A percentile compares a stretch with the other conserved stretches of the same genome.
These are phyloP conservation scores for mouse (Mus musculus) DNA, from an alignment of 2,113 vertebrate genomes.

Conservation along the genomic window DNA sequence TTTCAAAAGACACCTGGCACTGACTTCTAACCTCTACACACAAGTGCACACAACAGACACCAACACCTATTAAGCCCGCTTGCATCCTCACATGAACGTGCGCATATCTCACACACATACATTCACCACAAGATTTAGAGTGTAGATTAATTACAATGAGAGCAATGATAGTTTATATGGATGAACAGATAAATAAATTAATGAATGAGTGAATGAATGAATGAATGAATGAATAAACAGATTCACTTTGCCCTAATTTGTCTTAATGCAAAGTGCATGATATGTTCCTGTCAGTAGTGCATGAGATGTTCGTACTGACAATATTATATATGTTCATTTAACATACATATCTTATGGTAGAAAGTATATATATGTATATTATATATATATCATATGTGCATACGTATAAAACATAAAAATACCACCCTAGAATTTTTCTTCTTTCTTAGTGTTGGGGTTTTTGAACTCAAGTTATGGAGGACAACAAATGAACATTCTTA, in stretches of 20 bases:
- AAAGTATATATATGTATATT: neutral
- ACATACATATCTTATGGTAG: neutral
- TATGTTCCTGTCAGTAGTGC: neutral
- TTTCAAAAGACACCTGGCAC: neutral
- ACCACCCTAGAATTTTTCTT: neutral
- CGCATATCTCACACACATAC: neutral
- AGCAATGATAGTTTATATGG: neutral
- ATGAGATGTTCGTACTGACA: neutral
- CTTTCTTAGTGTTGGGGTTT: neutral
- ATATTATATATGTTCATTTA: slow-evolving; percentile 20
- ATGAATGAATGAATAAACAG: neutral
- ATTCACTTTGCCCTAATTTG: neutral
- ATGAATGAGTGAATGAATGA: neutral
- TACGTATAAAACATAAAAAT: neutral
- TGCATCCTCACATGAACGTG: neutral
- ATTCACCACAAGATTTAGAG: neutral
- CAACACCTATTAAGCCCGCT: neutral
- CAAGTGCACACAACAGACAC: neutral
- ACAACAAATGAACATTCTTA: neutral
- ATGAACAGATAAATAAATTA: neutral
- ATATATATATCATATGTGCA: neutral
- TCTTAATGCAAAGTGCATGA: neutral
- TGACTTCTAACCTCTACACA: neutral
- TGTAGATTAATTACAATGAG: neutral
- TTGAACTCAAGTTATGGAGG: neutral